Evolutionary conservation across 2,797 vertebrate species (phyloP).

Genomic region (Babyrousa celebensis): DNA sequence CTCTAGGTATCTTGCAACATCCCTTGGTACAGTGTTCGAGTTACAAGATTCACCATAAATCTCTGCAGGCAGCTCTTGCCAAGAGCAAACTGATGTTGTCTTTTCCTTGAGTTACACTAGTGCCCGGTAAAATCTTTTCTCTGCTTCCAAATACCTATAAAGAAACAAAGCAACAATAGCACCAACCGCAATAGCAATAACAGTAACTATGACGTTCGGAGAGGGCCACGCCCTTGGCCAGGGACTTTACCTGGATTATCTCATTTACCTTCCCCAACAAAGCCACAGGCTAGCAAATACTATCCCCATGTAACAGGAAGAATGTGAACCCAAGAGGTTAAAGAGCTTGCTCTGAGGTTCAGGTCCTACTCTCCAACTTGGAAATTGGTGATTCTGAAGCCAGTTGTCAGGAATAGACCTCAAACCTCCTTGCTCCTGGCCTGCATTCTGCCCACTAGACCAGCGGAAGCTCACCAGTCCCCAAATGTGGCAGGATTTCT

Average conservation of each 20-base stretch:
- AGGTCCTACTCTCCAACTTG: not conserved
- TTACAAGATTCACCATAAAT: not conserved
- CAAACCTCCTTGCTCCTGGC: not conserved
- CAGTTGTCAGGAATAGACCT: not conserved
- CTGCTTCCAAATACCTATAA: not conserved
- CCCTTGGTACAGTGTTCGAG: not conserved
- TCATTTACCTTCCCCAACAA: not conserved
- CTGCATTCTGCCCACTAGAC: not conserved
- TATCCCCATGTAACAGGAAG: not conserved
- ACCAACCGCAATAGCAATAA: not conserved
- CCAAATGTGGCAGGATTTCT: not conserved
- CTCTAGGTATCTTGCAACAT: not conserved
- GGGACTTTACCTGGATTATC: not conserved
- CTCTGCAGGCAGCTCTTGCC: not conserved
- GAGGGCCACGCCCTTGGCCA: not conserved
- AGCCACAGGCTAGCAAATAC: not conserved
- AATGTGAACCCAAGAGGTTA: not conserved
- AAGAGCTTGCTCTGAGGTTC: not conserved
- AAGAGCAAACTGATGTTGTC: not conserved
- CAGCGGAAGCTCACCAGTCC: not conserved
- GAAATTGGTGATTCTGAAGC: not conserved
- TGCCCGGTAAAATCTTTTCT: not conserved
- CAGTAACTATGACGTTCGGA: not conserved
- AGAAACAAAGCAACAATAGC: not conserved
- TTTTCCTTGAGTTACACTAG: slow-evolving; percentile 2